phyloP scores from a whole-genome alignment of 2,113 vertebrate species.

The Piaya cayana region DNA sequence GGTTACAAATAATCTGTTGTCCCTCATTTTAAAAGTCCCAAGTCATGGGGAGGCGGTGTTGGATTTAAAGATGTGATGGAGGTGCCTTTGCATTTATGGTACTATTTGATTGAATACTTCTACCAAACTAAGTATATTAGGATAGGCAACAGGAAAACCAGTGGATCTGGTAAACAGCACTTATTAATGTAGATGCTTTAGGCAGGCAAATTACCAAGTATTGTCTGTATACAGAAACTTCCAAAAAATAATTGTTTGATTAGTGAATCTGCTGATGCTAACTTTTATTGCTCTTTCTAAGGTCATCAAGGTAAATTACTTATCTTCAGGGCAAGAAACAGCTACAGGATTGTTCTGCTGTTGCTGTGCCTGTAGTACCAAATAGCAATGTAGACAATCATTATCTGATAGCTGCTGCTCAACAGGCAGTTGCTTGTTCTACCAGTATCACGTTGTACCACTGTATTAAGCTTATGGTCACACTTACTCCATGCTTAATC shows the following conservation, averaged over 20 bases:
- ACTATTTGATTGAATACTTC: neutral
- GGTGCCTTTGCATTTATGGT: conserved; percentile 42
- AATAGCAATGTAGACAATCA: conserved; percentile 65
- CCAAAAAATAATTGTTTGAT: neutral
- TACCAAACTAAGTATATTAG: neutral
- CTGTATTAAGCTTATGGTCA: neutral
- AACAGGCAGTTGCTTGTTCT: neutral
- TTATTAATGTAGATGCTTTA: neutral
- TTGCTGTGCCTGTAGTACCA: conserved; percentile 43
- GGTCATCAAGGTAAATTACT: neutral
- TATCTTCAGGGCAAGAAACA: conserved; percentile 41
- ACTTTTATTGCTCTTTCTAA: neutral
- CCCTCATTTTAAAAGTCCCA: neutral
- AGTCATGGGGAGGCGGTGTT: neutral
- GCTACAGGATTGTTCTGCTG: neutral
- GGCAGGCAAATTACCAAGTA: neutral
- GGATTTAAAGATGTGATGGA: conserved; percentile 10
- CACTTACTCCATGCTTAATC: neutral
- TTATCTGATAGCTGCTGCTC: neutral
- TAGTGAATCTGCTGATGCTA: conserved; percentile 10
- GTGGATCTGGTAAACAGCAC: neutral
- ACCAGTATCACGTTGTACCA: neutral
- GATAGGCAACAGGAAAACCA: neutral
- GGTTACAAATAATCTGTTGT: neutral
- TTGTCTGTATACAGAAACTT: neutral